A percentile compares a stretch with the other conserved stretches of the same genome.
Conservation (phyloP, 2,888 invertebrate species). For the Timema cristinae region DNA sequence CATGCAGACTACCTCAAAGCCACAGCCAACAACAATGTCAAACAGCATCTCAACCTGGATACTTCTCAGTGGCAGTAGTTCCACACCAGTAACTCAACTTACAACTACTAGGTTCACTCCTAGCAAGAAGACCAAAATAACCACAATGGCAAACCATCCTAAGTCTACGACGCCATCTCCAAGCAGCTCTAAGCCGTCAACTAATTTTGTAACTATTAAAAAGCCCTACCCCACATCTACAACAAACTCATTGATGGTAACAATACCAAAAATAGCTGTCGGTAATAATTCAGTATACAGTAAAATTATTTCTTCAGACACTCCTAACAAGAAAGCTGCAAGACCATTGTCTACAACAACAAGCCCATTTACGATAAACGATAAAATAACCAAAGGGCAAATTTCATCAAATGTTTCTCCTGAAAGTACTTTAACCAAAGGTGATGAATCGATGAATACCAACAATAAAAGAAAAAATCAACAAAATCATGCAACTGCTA, state of each 20-base stretch:
- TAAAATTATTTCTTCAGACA: not conserved
- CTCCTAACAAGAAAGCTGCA: not conserved
- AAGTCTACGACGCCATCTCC: not conserved
- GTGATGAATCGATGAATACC: no score
- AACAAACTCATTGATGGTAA: conserved; percentile 16
- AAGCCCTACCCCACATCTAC: conserved; percentile 13
- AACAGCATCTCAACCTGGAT: conserved; percentile 76
- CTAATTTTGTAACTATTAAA: not conserved
- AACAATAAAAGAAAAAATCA: not conserved
- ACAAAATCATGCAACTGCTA: not conserved
- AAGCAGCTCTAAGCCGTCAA: not conserved
- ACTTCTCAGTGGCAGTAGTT: conserved; percentile 54
- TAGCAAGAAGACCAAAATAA: conserved; percentile 24
- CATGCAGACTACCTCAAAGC: not conserved
- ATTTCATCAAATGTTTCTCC: not conserved
- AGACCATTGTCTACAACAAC: not conserved
- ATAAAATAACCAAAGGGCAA: no score
- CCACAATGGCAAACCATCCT: not conserved
- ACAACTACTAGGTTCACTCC: not conserved
- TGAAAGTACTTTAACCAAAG: not conserved
- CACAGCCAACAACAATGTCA: conserved; percentile 49
- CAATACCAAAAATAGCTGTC: not conserved
- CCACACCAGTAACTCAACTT: conserved; percentile 29
- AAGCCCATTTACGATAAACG: no score
- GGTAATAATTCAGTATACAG: not conserved